Evolutionary conservation across 2,888 invertebrate species (phyloP), one percentile per base, ranked within the genome.

Genomic region (Phengaris alcon): DNA sequence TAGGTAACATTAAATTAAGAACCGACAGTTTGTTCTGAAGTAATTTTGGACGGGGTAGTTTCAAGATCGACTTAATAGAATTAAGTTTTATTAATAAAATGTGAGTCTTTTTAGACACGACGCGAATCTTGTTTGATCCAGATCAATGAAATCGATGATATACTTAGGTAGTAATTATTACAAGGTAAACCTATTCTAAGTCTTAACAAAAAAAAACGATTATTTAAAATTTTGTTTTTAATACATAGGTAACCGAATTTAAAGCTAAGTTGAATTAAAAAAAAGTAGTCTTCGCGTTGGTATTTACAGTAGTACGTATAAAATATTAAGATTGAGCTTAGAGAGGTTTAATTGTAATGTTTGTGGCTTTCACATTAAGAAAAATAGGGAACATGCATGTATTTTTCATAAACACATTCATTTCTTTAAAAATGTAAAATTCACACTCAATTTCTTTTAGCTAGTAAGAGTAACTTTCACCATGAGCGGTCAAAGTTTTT

Each of bases 11-110:
- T 46, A 69, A 48, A 69, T 69, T 48, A 69, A 69, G 69, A 46
- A 69, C n/a, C 35, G 35, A 64, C 35, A 64, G 13, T 69, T 48
- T 69, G 44, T 59, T 6, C 13, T 3, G 48, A 69, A 48, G 69
- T 69, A 69, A 48, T 12, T 68, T 69, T 9, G 69, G 69, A 69
- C 69, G 69, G 69, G 46, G 69, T n/a, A 69, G 69, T 69, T 69
- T 22, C n/a, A 69, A 69, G 68, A 69, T 48, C 48, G n/a, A n/a
- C 48, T 48, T 48, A 68, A 13, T 7, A n/a, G 9, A 69, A 8
- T 12, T 68, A 68, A 7, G 6, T 48, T n/a, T 48, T 68, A n/a
- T n/a, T 68, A 48, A 8, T 59, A 22, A 35, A 64, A 6, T 35
- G 10, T 64, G 64, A 64, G 12, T 10, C 35, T 12, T 55, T 59